phyloP scores from a whole-genome alignment of 2,888 invertebrate species.

The Dryomyza anilis region DNA sequence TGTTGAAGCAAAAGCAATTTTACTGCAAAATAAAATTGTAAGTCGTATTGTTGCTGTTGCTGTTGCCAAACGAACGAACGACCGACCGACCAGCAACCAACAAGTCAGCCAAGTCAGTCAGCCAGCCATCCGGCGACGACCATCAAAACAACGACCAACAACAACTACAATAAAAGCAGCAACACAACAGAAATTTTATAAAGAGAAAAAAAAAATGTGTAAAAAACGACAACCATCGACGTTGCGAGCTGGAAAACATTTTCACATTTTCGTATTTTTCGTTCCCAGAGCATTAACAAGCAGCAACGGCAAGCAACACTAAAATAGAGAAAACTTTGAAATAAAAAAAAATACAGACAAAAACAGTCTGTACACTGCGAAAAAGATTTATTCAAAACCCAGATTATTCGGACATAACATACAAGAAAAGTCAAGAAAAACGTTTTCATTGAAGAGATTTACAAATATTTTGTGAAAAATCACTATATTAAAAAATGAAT shows the following conservation, averaged over 20 bases:
- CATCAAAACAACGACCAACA: conserved; percentile 23
- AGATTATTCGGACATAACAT: too few species aligned
- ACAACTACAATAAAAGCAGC: neutral
- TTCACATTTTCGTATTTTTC: conserved; percentile 34
- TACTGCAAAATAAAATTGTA: conserved; percentile 10
- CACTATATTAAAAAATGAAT: too few species aligned
- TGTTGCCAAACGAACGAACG: conserved; percentile 15
- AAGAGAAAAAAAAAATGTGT: neutral
- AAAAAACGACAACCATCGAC: neutral
- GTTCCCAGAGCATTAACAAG: conserved; percentile 42
- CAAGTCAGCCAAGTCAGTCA: conserved; percentile 29
- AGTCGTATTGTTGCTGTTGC: neutral
- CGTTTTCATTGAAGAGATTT: too few species aligned
- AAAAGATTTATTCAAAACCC: too few species aligned
- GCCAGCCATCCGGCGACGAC: conserved; percentile 32
- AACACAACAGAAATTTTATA: conserved; percentile 12
- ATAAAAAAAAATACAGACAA: neutral
- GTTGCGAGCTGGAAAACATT: conserved; percentile 24
- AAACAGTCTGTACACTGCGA: conserved; percentile 1
- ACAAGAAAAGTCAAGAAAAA: too few species aligned
- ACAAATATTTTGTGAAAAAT: too few species aligned
- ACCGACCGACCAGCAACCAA: conserved; percentile 21
- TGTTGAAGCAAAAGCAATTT: conserved; percentile 20
- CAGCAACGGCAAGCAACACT: conserved; percentile 26
- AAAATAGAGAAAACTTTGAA: conserved; percentile 25